Base-by-base conservation (phyloP, 2,797 vertebrate species). In the Euphonia xanthogaster region DNA sequence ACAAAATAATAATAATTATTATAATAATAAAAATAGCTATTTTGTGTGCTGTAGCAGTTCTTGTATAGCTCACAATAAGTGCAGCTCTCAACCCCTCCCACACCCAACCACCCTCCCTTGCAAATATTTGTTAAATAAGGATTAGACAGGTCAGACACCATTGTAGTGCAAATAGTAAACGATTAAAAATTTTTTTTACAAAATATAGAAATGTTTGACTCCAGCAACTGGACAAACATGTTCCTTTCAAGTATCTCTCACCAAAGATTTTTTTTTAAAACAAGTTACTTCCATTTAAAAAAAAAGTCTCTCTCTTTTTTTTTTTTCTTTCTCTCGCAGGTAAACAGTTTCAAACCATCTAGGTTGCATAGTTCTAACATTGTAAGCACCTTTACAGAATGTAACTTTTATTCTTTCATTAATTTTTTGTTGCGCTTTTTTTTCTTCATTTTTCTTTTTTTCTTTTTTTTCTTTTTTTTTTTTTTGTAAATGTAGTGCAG, bases 231-330 rank as follows among this genome's bases (percentile, higher is more conserved):
- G 98, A 98, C 99, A 99, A 99, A 99, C 99, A 98, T 98, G 97
- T 99, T 99, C 99, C 99, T 98, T 99, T 99, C 99, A 99, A 99
- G 99, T 99, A 99, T 99, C 99, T 99, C 98, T 99, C 98, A 98
- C 98, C 98, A 97, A 98, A 98, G 96, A 98, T 96, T 96, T 98
- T 97, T 97, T 98, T 98, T 98, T 97, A 71, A 98, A 98, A 98
- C 97, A 98, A 98, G 97, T 97, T 98, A 98, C 96, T 98, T 98
- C 97, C 97, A 97, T 97, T 98, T 28, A 96, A 98, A 97, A 97
- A 57, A 97, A 97, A 97, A 98, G 97, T 98, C 97, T 98, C 98
- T 98, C 97, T 95, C 30, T 58, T 35, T 73, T 55, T 55, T 39
- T 54, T 66, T 97, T 98, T 98, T 96, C 95, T 97, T 98, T 98